Evolutionary conservation across 1,140 invertebrate genomes (phyloP).

Genomic region (Ceratina australensis): DNA sequence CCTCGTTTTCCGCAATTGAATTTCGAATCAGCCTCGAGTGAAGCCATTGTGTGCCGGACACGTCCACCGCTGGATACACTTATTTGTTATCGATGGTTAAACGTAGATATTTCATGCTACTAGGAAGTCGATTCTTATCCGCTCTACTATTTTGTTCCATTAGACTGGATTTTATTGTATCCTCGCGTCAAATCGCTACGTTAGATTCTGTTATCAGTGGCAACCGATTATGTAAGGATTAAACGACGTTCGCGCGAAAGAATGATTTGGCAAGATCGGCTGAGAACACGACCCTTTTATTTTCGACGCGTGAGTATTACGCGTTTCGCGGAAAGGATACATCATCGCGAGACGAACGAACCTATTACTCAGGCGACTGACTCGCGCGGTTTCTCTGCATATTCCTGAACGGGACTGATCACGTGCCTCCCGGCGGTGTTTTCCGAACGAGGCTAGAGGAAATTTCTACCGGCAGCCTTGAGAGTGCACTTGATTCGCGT

Average conservation of each 20-base stretch:
- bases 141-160: neutral
- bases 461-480: conserved; percentile 54
- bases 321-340: no score
- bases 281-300: no score
- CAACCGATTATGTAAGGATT: neutral
- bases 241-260: neutral
- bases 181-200: neutral
- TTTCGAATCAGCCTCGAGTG: neutral
- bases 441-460: conserved; percentile 49
- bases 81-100: conserved; percentile 1
- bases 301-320: no score
- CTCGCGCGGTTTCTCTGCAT: neutral
- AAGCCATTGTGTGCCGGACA: neutral
- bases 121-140: neutral
- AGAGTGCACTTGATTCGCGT: conserved; percentile 56
- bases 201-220: neutral
- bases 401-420: conserved; percentile 39
- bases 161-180: neutral
- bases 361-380: neutral
- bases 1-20: conserved; percentile 25
- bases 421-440: conserved; percentile 45
- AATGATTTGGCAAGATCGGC: no score
- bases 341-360: no score
- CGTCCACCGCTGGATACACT: neutral
- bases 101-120: conserved; percentile 14